Conservation (phyloP, 2,113 vertebrate genomes). For the Hemiscyllium ocellatum region DNA sequence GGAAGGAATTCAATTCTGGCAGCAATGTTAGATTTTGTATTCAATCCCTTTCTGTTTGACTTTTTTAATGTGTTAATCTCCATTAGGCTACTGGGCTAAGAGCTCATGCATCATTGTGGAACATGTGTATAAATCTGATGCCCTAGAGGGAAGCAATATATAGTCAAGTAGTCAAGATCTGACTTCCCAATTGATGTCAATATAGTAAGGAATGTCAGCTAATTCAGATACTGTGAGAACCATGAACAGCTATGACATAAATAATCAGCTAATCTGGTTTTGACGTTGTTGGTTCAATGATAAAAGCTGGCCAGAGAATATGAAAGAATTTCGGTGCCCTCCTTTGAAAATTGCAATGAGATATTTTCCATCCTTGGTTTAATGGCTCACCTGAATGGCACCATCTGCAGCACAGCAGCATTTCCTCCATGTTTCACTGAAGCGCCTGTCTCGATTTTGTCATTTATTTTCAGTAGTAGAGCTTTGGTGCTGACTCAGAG, state of each 20-base stretch:
- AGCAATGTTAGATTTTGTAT: background rate
- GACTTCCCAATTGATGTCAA: background rate
- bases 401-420: background rate
- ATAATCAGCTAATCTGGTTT: background rate
- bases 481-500: background rate
- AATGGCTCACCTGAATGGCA: background rate
- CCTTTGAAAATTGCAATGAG: background rate
- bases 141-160: background rate
- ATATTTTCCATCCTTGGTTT: background rate
- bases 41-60: background rate
- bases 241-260: background rate
- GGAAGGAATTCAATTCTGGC: background rate
- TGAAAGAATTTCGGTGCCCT: background rate
- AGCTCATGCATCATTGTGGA: background rate
- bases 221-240: background rate
- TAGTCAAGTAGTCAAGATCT: background rate
- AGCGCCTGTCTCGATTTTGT: background rate
- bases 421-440: background rate
- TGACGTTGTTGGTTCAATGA: background rate
- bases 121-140: background rate
- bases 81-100: background rate
- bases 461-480: background rate
- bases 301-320: background rate
- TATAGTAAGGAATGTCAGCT: background rate
- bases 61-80: constrained; percentile 3